These are phyloP conservation scores for Coleophora flavipennella DNA, from an alignment of 2,888 invertebrate genomes.

Conservation along the genomic window DNA sequence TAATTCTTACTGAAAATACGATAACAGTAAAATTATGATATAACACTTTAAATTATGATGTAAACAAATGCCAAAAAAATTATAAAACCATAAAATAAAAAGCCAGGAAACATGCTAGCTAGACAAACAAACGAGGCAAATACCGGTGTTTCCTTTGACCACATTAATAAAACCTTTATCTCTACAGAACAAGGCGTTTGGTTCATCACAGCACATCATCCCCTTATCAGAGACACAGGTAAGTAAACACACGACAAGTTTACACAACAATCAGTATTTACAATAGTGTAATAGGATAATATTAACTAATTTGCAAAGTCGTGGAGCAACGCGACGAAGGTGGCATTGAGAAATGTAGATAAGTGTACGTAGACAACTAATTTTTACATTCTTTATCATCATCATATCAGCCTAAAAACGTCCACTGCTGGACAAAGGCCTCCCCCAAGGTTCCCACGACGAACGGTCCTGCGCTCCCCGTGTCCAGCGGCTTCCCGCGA, in stretches of 20 bases:
- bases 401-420: neutral
- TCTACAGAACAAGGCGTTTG: conserved; percentile 25
- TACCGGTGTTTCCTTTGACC: conserved; percentile 57
- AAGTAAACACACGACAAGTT: conserved; percentile 40
- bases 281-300: neutral
- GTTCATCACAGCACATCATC: conserved; percentile 27
- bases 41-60: too few relatives aligned
- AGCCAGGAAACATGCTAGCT: conserved; percentile 40
- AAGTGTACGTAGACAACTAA: too few relatives aligned
- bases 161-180: conserved; percentile 44
- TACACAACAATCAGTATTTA: conserved; percentile 36
- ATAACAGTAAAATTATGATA: too few relatives aligned
- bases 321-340: conserved; percentile 2
- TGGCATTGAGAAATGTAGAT: neutral
- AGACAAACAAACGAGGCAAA: conserved; percentile 42
- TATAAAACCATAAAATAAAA: neutral
- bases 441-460: too few relatives aligned
- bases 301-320: too few relatives aligned
- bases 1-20: too few relatives aligned
- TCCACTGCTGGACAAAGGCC: too few relatives aligned
- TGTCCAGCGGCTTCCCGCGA: too few relatives aligned
- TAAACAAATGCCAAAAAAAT: too few relatives aligned
- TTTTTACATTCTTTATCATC: too few relatives aligned
- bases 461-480: too few relatives aligned
- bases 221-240: conserved; percentile 36